A percentile compares a stretch with the other conserved stretches of the same genome.
Conservation (phyloP, 2,888 invertebrate genomes). For the Strigamia maritima region DNA sequence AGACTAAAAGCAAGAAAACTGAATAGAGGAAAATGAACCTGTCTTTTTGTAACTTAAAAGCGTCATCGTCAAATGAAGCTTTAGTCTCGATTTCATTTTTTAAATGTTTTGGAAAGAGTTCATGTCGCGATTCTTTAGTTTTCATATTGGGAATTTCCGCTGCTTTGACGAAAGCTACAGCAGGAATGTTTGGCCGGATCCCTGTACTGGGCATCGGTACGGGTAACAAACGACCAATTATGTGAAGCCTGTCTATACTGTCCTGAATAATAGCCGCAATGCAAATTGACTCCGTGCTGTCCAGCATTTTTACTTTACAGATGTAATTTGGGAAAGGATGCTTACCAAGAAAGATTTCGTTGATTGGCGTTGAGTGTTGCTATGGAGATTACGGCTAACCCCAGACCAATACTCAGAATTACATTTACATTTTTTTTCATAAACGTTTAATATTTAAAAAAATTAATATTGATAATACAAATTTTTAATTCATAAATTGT, state of each 20-base stretch:
- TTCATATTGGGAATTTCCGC: background rate
- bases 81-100: slow-evolving; percentile 6
- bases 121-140: slow-evolving; percentile 3
- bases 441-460: no score
- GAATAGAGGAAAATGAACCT: no score
- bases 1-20: background rate
- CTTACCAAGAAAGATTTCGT: no score
- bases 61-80: slow-evolving; percentile 5
- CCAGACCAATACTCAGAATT: no score
- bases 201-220: slow-evolving; percentile 1
- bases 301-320: background rate
- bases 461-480: no score
- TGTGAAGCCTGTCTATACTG: slow-evolving; percentile 19
- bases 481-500: no score
- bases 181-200: background rate
- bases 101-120: slow-evolving; percentile 31
- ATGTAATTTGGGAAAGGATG: background rate
- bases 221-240: slow-evolving; percentile 34
- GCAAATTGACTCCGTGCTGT: background rate
- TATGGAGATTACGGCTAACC: background rate
- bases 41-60: slow-evolving; percentile 37
- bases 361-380: no score
- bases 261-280: slow-evolving; percentile 19
- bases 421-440: no score
- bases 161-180: background rate